These are phyloP conservation scores for Herpetotheres cachinnans DNA, from an alignment of 2,113 vertebrate genomes.

Conservation along the genomic window DNA sequence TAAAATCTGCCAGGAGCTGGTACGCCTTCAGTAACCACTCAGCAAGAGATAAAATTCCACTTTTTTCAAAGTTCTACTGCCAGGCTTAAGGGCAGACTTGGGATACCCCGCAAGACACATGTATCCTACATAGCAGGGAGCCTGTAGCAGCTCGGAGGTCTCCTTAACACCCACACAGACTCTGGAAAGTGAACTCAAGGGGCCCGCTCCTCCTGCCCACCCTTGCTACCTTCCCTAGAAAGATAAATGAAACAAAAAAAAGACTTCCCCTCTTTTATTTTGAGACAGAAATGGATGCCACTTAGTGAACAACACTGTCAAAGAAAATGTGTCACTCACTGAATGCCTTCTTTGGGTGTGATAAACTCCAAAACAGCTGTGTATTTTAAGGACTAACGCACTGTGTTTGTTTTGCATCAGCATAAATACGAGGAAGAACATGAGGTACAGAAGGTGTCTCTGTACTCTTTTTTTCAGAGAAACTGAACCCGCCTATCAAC, in stretches of 20 bases:
- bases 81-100: not conserved
- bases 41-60: not conserved
- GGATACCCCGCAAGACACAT: not conserved
- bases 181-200: not conserved
- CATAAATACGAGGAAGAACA: not conserved
- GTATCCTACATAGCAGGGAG: not conserved
- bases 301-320: not conserved
- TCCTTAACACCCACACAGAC: fast-evolving
- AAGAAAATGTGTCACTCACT: not conserved
- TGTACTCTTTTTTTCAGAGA: constrained; percentile 57
- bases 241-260: fast-evolving
- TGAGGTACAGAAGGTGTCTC: not conserved
- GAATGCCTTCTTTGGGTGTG: not conserved
- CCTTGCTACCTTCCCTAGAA: not conserved
- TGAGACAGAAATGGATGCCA: not conserved
- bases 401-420: not conserved
- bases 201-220: fast-evolving
- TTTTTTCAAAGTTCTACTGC: not conserved
- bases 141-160: not conserved
- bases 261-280: not conserved
- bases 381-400: not conserved
- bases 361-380: not conserved
- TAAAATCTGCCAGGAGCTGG: not conserved
- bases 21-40: not conserved
- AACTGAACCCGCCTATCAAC: constrained; percentile 55